Evolutionary conservation across 2,888 invertebrate species (phyloP), one percentile per base, ranked within the genome.

Genomic region (Rhamphomyia laevipes): DNA sequence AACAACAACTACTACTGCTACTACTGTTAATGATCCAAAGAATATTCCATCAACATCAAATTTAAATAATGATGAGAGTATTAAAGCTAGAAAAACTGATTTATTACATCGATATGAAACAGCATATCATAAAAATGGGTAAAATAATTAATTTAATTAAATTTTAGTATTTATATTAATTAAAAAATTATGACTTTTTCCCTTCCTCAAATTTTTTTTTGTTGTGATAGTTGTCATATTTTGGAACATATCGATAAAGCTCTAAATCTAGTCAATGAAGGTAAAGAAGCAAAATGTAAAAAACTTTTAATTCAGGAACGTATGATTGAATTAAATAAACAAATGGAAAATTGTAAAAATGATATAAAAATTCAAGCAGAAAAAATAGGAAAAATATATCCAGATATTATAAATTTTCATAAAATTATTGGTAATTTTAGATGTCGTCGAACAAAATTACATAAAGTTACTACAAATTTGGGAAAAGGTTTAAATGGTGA

Each of bases 41-140:
- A 27, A 2, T 27, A 7, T 7, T 27, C 7, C 23, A 27, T 2
- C 23, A 9, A 27, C 5, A 35, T 4, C 31, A 17, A 46, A 42
- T 18, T n/a, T 27, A 27, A 27, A 27, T 27, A 27, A 2, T 27
- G 23, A 7, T 5, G 7, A 27, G 6, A 27, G 13, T 35, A 5
- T 2, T n/a, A 35, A n/a, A n/a, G 35, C 35, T 35, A n/a, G 27
- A 27, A 42, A 15, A n/a, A 4, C 10, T 15, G 42, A 42, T 10
- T 27, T 42, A 27, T 15, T 42, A 27, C 21, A 42, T 15, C 21
- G 23, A n/a, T 67, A 64, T 53, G 67, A 68, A 50, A 60, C 44
- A 48, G 62, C 63, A n/a, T 64, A 61, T 53, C 51, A 50, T 1
- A 64, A 61, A 55, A 65, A 61, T 27, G 64, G 67, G 67, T 68